These are phyloP conservation scores for Ceratina australensis DNA, from an alignment of 1,140 invertebrate species.

Conservation along the genomic window DNA sequence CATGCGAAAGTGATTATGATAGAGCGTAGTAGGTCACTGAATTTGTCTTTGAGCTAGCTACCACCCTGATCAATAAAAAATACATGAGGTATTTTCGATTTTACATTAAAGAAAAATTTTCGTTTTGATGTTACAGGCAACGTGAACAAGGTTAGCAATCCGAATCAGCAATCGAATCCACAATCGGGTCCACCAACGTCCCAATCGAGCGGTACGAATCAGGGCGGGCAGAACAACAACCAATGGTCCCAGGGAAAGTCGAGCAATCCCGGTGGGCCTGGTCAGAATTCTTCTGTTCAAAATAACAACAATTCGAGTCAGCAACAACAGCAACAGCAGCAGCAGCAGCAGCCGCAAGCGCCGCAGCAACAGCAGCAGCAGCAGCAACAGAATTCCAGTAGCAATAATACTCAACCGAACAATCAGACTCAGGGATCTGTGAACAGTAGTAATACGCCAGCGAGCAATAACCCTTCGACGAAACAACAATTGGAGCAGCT, in stretches of 20 bases:
- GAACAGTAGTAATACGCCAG: constrained; percentile 76
- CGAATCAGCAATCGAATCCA: constrained; percentile 75
- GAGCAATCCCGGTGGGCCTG: constrained; percentile 70
- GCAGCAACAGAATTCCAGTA: constrained; percentile 64
- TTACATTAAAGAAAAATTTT: too few relatives aligned
- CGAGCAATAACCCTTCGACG: constrained; percentile 82
- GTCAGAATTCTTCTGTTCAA: constrained; percentile 70
- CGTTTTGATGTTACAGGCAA: constrained; percentile 67
- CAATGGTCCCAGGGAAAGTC: constrained; percentile 78
- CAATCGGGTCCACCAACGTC: constrained; percentile 76
- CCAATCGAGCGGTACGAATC: constrained; percentile 73
- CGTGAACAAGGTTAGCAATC: constrained; percentile 75
- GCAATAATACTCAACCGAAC: constrained; percentile 67
- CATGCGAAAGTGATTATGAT: too few relatives aligned
- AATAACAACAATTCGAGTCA: constrained; percentile 74
- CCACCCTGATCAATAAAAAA: too few relatives aligned
- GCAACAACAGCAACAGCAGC: too few relatives aligned
- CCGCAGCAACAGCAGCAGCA: constrained; percentile 59
- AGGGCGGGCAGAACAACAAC: constrained; percentile 74
- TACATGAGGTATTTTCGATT: too few relatives aligned
- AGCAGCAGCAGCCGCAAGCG: constrained; percentile 66
- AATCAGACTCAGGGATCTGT: constrained; percentile 70
- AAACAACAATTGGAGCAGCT: constrained; percentile 92
- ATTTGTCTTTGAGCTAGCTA: too few relatives aligned
- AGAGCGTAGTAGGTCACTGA: too few relatives aligned